Conservation (phyloP, 2,797 vertebrate species). For the Anguilla megastoma region DNA sequence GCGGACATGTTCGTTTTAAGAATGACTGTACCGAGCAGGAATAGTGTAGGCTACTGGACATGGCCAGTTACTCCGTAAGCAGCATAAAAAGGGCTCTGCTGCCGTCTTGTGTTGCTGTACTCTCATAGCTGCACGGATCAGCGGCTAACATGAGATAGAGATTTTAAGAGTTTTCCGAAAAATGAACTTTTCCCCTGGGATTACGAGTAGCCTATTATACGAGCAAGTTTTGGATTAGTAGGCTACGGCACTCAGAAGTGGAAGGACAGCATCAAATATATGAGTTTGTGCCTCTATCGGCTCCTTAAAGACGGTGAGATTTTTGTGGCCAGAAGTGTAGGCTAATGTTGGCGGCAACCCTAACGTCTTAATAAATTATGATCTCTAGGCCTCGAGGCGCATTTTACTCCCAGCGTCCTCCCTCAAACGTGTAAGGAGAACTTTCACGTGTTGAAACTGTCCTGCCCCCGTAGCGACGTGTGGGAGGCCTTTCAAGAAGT, state of each 20-base stretch:
- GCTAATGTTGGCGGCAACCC: conserved; percentile 1
- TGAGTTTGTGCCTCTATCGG: conserved; percentile 78
- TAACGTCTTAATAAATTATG: conserved; percentile 41
- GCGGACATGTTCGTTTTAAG: not conserved
- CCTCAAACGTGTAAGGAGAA: conserved; percentile 74
- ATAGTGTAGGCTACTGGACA: not conserved
- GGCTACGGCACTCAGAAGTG: conserved; percentile 69
- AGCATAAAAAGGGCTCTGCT: not conserved
- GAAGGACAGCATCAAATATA: conserved; percentile 75
- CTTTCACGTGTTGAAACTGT: conserved; percentile 76
- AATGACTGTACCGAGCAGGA: not conserved
- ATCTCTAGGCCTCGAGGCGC: conserved; percentile 67
- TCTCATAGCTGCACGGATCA: not conserved
- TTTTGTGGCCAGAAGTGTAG: conserved; percentile 71
- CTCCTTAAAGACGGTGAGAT: conserved; percentile 78
- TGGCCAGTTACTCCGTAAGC: conserved; percentile 24
- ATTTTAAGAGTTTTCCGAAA: conserved; percentile 73
- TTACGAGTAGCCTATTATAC: conserved; percentile 59
- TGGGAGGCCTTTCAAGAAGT: conserved; percentile 76
- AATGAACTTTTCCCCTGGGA: conserved; percentile 77
- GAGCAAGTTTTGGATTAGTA: conserved; percentile 73
- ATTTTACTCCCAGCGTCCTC: conserved; percentile 76
- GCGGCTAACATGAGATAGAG: conserved; percentile 78
- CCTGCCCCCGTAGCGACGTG: conserved; percentile 72
- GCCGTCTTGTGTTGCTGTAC: conserved; percentile 24